Base-by-base conservation (phyloP, 2,888 invertebrate genomes). In the Carterocephalus palaemon region DNA sequence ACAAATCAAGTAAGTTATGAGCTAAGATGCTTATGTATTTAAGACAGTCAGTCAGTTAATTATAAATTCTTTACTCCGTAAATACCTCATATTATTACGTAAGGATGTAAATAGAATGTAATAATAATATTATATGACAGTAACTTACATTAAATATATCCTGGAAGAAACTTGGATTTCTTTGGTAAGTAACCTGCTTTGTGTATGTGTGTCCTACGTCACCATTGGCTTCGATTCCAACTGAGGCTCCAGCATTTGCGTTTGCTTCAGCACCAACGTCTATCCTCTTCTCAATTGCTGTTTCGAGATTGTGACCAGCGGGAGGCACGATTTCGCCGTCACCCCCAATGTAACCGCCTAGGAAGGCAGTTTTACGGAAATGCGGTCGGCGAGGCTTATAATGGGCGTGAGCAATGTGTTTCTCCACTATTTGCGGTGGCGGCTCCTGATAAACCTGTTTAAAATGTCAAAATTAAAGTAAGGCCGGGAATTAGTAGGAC, bases 121-220 rank as follows among this genome's bases (percentile, higher is more conserved):
- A 16, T 12, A 4, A 1, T 8, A 15, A 24, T 0, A 20, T 8
- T 13, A 17, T 10, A 7, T 7, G 29, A 32, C 1, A 22, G 12
- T 19, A 24, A 82, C 89, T 87, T 66, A 91, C 91, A 64, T 91
- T 90, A 53, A 91, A 90, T 47, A 91, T 89, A 57, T 91, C 90
- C 28, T 88, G 83, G 56, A 90, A 89, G 43, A 91, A 81, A n/a
- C 78, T 73, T 0, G 84, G 81, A 42, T 75, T 81, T 28, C 62
- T 71, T 39, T 74, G 70, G 17, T 67, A 54, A 1, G 70, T 66
- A 2, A 75, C 67, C 60, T 67, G 68, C 52, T 74, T 79, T 22
- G 56, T 77, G 53, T 62, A 74, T 1, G 69, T 63, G 19, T 67
- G 61, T 24, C 67, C 62, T 2, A 26, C 9, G 6, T 64, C 68